Conservation (phyloP, 1,140 invertebrate species). For the Zaprionus capensis region DNA sequence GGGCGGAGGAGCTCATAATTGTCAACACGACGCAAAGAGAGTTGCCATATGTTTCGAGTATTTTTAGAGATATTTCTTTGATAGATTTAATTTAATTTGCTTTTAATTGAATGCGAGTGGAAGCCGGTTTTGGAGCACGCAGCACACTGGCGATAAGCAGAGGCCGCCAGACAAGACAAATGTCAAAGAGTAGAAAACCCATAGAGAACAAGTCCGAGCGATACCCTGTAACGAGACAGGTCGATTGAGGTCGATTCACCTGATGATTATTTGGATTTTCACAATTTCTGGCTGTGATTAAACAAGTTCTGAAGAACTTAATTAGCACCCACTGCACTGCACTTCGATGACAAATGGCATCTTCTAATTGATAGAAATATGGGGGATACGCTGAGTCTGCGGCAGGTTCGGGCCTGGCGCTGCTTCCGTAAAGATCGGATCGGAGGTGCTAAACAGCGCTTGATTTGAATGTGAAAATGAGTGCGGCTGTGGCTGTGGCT, state of each 20-base stretch:
- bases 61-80: slow-evolving; percentile 16
- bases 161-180: slow-evolving; percentile 34
- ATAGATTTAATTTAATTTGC: slow-evolving; percentile 41
- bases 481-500: slow-evolving; percentile 3
- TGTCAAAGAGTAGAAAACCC: slow-evolving; percentile 35
- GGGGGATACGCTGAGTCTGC: background rate
- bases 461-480: slow-evolving; percentile 10
- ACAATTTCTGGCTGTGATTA: slow-evolving; percentile 5
- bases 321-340: slow-evolving; percentile 40
- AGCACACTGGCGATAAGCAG: slow-evolving; percentile 7
- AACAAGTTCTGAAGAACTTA: slow-evolving; percentile 25
- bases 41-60: background rate
- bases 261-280: background rate
- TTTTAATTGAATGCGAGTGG: slow-evolving; percentile 27
- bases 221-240: slow-evolving; percentile 30
- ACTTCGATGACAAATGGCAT: slow-evolving; percentile 21
- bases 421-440: slow-evolving; percentile 31
- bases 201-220: background rate
- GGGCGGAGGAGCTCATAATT: background rate
- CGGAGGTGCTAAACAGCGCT: slow-evolving; percentile 39
- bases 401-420: background rate
- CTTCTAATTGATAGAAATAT: slow-evolving; percentile 36
- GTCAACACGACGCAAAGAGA: slow-evolving; percentile 17
- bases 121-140: slow-evolving; percentile 29
- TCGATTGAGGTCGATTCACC: slow-evolving; percentile 4